phyloP scores from a whole-genome alignment of 2,113 vertebrate genomes.

The Melierax canorus region DNA sequence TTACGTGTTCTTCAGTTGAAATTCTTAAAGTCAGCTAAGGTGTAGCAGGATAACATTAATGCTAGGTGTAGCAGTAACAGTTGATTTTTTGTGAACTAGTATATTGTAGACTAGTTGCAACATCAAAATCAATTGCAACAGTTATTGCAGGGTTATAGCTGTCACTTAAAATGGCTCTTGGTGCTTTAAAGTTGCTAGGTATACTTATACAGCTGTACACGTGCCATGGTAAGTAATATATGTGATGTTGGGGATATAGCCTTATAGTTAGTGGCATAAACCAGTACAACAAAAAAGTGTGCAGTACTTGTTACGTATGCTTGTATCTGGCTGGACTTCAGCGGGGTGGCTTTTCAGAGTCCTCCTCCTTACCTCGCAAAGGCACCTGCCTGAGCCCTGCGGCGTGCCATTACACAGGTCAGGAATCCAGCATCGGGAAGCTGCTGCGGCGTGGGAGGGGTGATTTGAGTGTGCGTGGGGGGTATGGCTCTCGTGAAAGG shows the following conservation, averaged over 20 bases:
- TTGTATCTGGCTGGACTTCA: background rate
- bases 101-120: background rate
- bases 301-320: accelerated
- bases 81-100: background rate
- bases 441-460: accelerated
- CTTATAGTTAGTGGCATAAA: background rate
- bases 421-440: background rate
- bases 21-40: background rate
- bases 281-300: accelerated
- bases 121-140: background rate
- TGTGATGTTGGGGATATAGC: background rate
- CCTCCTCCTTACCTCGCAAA: background rate
- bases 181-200: background rate
- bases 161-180: background rate
- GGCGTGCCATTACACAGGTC: background rate
- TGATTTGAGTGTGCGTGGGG: background rate
- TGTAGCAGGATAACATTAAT: background rate
- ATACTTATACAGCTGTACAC: background rate
- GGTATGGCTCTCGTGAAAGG: background rate
- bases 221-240: background rate
- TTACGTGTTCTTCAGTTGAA: background rate
- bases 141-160: background rate
- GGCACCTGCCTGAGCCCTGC: background rate
- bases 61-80: background rate
- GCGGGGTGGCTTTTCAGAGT: background rate